Conservation (phyloP, 2,888 invertebrate genomes). For the Mesochorus sp. region DNA sequence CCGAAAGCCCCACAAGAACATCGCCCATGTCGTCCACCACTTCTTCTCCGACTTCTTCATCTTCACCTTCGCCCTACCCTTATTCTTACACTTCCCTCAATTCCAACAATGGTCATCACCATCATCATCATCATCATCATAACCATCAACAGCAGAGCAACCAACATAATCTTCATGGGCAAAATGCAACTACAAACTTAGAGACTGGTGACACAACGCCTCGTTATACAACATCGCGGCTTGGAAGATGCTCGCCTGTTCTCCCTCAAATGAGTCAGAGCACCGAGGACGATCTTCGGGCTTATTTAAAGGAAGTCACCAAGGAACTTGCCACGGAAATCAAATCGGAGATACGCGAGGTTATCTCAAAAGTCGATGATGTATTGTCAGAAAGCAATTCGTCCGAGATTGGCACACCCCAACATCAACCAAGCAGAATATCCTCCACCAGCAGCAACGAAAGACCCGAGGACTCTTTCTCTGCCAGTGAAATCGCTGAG, state of each 20-base stretch:
- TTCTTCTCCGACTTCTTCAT: slow-evolving; percentile 73
- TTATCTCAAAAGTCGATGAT: slow-evolving; percentile 91
- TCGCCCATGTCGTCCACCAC: slow-evolving; percentile 74
- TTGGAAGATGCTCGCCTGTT: slow-evolving; percentile 78
- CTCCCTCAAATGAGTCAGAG: slow-evolving; percentile 74
- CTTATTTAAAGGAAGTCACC: slow-evolving; percentile 90
- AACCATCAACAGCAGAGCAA: slow-evolving; percentile 35
- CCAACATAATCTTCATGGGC: slow-evolving; percentile 59
- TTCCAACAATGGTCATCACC: slow-evolving; percentile 31
- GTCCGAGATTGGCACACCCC: slow-evolving; percentile 82
- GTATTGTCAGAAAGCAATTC: slow-evolving; percentile 88
- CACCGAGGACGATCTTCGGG: slow-evolving; percentile 88
- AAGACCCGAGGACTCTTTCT: slow-evolving; percentile 87
- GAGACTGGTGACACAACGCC: slow-evolving; percentile 66
- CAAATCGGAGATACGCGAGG: slow-evolving; percentile 91
- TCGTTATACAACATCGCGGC: slow-evolving; percentile 62
- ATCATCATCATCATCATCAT: slow-evolving; percentile 57
- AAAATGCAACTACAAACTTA: slow-evolving; percentile 44
- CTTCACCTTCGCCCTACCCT: slow-evolving; percentile 65
- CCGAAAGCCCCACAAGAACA: slow-evolving; percentile 74
- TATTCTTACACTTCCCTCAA: slow-evolving; percentile 56
- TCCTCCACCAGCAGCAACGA: slow-evolving; percentile 68
- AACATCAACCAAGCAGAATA: slow-evolving; percentile 73
- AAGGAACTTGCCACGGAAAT: slow-evolving; percentile 91
- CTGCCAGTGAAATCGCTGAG: slow-evolving; percentile 89